Evolutionary conservation across 1,140 invertebrate species (phyloP).

Genomic region (Lethocerus indicus): DNA sequence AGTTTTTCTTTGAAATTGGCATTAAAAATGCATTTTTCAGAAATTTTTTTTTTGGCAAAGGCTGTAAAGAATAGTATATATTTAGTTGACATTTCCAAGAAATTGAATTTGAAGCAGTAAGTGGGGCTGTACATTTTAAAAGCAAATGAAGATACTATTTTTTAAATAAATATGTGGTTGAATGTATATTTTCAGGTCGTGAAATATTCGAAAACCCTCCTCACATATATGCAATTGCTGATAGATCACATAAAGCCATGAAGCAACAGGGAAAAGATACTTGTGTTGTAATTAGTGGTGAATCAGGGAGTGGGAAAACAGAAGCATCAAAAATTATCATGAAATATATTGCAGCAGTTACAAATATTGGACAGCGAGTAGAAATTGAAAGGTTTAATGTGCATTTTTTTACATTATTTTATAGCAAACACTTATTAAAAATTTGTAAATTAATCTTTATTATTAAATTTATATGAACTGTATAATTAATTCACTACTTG

Average conservation of each 20-base stretch:
- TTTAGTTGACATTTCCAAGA: no score
- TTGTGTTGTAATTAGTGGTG: conserved; percentile 91
- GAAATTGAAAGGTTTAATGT: conserved; percentile 75
- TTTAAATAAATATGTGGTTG: background rate
- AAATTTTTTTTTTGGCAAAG: no score
- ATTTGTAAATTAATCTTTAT: background rate
- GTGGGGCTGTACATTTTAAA: no score
- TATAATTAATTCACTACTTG: background rate
- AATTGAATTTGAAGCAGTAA: no score
- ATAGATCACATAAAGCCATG: conserved; percentile 81
- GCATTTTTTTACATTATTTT: background rate
- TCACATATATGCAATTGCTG: conserved; percentile 88
- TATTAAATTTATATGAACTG: background rate
- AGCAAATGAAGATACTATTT: no score
- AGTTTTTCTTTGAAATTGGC: no score
- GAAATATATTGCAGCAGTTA: conserved; percentile 96
- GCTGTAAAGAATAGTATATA: no score
- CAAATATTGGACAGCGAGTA: conserved; percentile 74
- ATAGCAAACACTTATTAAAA: background rate
- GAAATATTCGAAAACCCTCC: conserved; percentile 89
- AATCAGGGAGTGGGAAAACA: conserved; percentile 92
- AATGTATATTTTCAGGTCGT: conserved; percentile 35
- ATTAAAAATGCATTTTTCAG: no score
- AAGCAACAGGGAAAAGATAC: conserved; percentile 79
- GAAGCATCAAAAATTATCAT: conserved; percentile 98